These are phyloP conservation scores for Drosophila insularis DNA, from an alignment of 1,140 invertebrate species.

Conservation along the genomic window DNA sequence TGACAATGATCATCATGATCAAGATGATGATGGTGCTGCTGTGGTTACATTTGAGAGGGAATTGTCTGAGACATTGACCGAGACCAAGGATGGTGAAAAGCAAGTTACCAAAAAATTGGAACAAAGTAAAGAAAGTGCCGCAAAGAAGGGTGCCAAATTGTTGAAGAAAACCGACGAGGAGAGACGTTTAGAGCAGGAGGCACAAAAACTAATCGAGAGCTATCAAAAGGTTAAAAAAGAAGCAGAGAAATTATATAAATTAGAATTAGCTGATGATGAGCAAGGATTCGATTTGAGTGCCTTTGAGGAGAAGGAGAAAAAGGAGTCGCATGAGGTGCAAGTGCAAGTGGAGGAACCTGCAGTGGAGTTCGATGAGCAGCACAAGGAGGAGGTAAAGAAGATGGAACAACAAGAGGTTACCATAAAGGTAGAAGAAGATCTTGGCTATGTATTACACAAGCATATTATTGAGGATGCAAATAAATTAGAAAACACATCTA, in stretches of 20 bases:
- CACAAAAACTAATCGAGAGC: constrained; percentile 76
- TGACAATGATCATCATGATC: neutral
- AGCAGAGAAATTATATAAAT: constrained; percentile 64
- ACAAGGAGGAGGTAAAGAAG: no score
- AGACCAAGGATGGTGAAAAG: constrained; percentile 69
- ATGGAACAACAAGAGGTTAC: no score
- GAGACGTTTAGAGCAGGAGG: constrained; percentile 70
- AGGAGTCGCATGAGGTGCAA: constrained; percentile 8
- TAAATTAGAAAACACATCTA: neutral
- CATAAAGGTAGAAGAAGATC: constrained; percentile 47
- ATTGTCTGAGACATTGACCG: constrained; percentile 63
- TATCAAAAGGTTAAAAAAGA: constrained; percentile 80
- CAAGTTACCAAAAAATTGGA: constrained; percentile 66
- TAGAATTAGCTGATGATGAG: constrained; percentile 61
- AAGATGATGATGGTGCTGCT: constrained; percentile 10
- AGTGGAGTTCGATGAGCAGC: no score
- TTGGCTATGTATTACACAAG: constrained; percentile 75
- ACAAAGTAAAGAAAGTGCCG: constrained; percentile 56
- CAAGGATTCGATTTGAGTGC: constrained; percentile 74
- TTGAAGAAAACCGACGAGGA: constrained; percentile 76
- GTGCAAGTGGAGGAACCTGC: neutral
- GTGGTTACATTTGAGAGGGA: constrained; percentile 56
- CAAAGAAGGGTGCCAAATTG: constrained; percentile 65
- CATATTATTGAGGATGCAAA: constrained; percentile 58
- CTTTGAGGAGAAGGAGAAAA: constrained; percentile 58